Base-by-base conservation (phyloP, 2,888 invertebrate genomes). In the Polia nebulosa region DNA sequence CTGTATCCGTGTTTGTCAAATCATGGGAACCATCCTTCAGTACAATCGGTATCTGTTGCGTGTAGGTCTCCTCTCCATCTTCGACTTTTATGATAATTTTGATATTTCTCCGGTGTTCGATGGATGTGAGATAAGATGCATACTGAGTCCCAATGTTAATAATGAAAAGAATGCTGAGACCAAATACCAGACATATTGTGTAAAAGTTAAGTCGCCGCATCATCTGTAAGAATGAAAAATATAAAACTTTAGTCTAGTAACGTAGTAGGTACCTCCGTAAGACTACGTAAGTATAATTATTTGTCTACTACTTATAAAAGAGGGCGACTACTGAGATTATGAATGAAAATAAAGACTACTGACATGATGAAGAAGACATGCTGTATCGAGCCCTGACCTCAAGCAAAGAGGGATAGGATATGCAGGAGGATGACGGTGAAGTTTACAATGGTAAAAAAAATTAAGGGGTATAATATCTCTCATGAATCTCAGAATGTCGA, bases 71-170 rank as follows among this genome's bases (percentile, higher is more conserved):
- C 13, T 94, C 92, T 53, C 89, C 97, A 59, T 66, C 25, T 13
- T 73, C 66, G 73, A 97, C 94, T 89, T 97, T 97, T 59, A 96
- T 93, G 81, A 97, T 93, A 81, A 92, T 93, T 70, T 92, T 92
- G 67, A 93, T 87, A 80, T 92, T 94, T 76, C 92, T 92, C 72
- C 91, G 89, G 77, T 86, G 91, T 81, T 95, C 94, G 52, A 88
- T 83, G 82, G 90, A 89, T 84, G 93, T 32, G 2, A 44, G 91
- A 89, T 93, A 94, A 86, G 90, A 92, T 80, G 91, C 89, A 90
- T 94, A 95, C 89, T 94, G 93, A 92, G 92, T 92, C 3, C 22
- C 29, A 93, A 95, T 95, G 88, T 95, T 92, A 92, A 94, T 95
- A 88, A 96, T 93, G 85, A 96, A 85, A 76, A 96, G 91, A 82